Conservation (phyloP, 1,140 invertebrate genomes). For the Diuraphis noxia region DNA sequence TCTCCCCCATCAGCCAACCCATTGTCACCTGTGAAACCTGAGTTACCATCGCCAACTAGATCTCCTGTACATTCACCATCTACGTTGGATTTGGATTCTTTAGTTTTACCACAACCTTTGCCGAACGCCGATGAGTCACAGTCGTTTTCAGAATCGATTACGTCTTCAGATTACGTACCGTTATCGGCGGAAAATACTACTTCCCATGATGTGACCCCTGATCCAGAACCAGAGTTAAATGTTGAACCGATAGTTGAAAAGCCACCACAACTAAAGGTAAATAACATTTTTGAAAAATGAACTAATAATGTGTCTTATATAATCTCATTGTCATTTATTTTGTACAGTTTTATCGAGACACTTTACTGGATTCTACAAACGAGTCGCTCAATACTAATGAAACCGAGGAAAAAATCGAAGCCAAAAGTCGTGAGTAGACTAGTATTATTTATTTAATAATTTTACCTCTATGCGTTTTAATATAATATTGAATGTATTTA, state of each 20-base stretch:
- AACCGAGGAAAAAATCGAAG: neutral
- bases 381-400: conserved; percentile 12
- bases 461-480: neutral
- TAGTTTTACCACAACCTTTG: neutral
- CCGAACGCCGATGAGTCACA: neutral
- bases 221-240: neutral
- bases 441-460: neutral
- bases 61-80: conserved; percentile 35
- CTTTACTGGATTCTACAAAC: conserved; percentile 25
- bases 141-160: neutral
- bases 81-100: conserved; percentile 27
- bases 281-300: neutral
- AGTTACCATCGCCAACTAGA: neutral
- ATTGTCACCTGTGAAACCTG: neutral
- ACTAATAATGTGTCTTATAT: neutral
- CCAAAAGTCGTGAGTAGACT: conserved; percentile 9
- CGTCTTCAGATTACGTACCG: conserved; percentile 2
- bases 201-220: neutral
- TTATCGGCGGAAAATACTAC: neutral
- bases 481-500: neutral
- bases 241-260: conserved; percentile 7
- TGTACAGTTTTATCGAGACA: conserved; percentile 47
- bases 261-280: conserved; percentile 34
- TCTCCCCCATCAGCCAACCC: neutral
- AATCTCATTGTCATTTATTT: neutral